Conservation (phyloP, 2,113 vertebrate species). For the Cebidichthys violaceus region DNA sequence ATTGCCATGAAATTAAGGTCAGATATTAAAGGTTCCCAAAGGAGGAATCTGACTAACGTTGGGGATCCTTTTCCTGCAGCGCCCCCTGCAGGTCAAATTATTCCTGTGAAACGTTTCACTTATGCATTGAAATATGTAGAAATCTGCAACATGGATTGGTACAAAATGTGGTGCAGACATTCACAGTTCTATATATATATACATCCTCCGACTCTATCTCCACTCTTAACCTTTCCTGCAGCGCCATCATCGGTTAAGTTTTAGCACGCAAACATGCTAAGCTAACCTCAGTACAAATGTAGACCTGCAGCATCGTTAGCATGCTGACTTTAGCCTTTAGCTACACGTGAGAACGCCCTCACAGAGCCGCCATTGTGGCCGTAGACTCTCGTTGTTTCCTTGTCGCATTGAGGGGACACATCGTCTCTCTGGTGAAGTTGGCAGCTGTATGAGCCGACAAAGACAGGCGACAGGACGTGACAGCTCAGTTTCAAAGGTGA, state of each 20-base stretch:
- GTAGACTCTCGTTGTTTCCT: not conserved
- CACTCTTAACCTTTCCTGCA: not conserved
- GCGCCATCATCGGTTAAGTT: not conserved
- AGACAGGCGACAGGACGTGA: conserved; percentile 3
- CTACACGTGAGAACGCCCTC: not conserved
- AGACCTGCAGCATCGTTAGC: not conserved
- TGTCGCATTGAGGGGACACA: not conserved
- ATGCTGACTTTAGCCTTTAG: not conserved
- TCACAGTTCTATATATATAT: no score
- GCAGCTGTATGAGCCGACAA: not conserved
- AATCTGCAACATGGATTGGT: not conserved
- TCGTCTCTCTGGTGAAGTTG: not conserved
- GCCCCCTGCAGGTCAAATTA: not conserved
- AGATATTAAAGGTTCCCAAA: not conserved
- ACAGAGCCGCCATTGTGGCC: not conserved
- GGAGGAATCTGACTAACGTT: not conserved
- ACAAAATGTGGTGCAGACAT: no score
- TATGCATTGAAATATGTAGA: not conserved
- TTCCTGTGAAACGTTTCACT: no score
- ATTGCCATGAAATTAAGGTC: no score
- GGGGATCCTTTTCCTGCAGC: not conserved
- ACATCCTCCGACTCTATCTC: not conserved
- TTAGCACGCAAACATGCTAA: not conserved
- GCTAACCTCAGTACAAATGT: not conserved
- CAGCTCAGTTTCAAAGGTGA: conserved; percentile 9